Conservation (phyloP, 2,888 invertebrate species). For the Mesodorylaimus sp. region DNA sequence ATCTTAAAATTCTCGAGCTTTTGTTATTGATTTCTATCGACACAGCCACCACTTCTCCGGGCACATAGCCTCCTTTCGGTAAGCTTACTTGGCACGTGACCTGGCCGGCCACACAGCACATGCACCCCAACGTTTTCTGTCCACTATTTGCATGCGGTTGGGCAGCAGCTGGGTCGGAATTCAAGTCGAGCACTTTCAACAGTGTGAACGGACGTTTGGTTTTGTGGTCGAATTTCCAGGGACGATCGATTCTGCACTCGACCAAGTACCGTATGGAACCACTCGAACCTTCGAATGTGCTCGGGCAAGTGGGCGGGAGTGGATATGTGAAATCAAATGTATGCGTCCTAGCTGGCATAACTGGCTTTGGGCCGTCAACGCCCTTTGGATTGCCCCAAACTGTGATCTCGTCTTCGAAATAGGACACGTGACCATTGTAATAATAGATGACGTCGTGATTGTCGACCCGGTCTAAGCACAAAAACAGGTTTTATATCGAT, state of each 20-base stretch:
- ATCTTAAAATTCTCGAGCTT: background rate
- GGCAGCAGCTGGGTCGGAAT: background rate
- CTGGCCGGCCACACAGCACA: background rate
- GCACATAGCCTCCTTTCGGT: background rate
- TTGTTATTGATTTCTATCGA: background rate
- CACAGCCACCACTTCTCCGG: background rate
- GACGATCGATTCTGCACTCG: background rate
- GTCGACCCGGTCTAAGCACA: no score
- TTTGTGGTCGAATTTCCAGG: conserved; percentile 4
- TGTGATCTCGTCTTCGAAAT: background rate
- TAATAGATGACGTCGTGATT: background rate
- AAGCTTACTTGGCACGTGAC: background rate
- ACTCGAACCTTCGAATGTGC: background rate
- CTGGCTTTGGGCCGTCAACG: background rate
- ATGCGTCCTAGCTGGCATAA: background rate
- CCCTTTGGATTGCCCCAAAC: background rate
- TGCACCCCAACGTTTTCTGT: background rate
- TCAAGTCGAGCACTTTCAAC: background rate
- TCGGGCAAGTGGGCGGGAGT: background rate
- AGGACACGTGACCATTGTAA: background rate
- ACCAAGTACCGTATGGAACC: conserved; percentile 1
- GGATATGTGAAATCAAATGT: background rate
- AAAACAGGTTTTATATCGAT: no score
- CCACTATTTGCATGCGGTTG: background rate
- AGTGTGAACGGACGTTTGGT: background rate